A percentile compares a stretch with the other conserved stretches of the same genome.
These are phyloP conservation scores for Eurois occulta DNA, from an alignment of 2,888 invertebrate species.

Conservation along the genomic window DNA sequence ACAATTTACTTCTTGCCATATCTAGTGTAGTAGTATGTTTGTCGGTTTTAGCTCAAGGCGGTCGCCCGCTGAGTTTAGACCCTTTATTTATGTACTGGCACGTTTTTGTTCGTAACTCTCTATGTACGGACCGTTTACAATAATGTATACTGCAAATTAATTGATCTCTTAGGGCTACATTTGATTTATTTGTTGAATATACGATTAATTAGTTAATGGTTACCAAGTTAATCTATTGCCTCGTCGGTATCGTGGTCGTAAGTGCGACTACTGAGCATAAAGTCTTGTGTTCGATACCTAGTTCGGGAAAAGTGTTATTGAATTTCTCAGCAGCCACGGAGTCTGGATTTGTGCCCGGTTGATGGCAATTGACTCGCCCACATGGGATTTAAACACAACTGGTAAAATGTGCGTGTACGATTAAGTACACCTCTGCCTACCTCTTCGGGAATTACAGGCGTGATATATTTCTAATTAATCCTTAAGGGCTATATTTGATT, in stretches of 20 bases:
- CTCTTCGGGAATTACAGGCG: not conserved
- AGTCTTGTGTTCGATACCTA: not conserved
- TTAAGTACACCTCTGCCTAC: not conserved
- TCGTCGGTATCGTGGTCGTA: not conserved
- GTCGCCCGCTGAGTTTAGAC: slow-evolving; percentile 56
- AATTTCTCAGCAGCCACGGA: not conserved
- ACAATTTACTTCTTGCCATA: slow-evolving; percentile 44
- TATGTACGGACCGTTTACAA: slow-evolving; percentile 27
- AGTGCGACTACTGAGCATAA: not conserved
- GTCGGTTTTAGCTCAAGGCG: slow-evolving; percentile 57
- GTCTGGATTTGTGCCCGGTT: not conserved
- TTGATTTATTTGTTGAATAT: slow-evolving; percentile 47
- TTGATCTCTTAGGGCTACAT: slow-evolving; percentile 33
- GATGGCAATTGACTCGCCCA: not conserved
- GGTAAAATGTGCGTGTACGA: not conserved
- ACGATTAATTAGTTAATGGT: slow-evolving; percentile 40
- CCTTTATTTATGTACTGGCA: slow-evolving; percentile 20
- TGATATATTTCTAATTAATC: not conserved
- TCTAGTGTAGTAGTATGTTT: slow-evolving; percentile 33
- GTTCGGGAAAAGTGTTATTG: not conserved
- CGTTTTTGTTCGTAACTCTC: slow-evolving; percentile 38
- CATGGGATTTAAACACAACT: not conserved
- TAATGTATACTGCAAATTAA: slow-evolving; percentile 50
- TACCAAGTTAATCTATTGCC: not conserved
- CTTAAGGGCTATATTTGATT: not conserved